Evolutionary conservation across 2,113 vertebrate genomes (phyloP).

Genomic region (Phrynosoma blainvillii): DNA sequence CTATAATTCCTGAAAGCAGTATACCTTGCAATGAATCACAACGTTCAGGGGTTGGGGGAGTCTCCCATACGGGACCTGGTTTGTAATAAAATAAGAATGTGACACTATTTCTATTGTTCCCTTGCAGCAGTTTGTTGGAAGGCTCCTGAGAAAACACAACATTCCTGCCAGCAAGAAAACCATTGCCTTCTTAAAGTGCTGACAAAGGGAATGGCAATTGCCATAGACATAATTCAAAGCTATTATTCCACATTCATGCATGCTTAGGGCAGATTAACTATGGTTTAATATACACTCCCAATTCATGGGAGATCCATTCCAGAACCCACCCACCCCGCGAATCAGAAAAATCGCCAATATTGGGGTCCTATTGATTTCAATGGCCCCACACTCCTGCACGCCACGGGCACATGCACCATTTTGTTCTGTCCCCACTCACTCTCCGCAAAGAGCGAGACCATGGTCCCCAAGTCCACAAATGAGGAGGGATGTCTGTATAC

Average conservation of each 20-base stretch:
- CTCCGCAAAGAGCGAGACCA: too few species aligned
- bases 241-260: neutral
- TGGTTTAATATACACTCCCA: neutral
- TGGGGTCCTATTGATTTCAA: too few species aligned
- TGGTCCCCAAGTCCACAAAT: too few species aligned
- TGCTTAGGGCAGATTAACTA: neutral
- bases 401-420: too few species aligned
- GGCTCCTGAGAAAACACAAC: neutral
- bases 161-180: neutral
- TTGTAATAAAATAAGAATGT: neutral
- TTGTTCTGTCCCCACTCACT: too few species aligned
- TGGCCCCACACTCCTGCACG: too few species aligned
- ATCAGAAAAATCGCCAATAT: too few species aligned
- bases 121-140: neutral
- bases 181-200: neutral
- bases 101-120: neutral
- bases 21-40: neutral
- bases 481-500: neutral
- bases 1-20: neutral
- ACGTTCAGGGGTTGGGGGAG: neutral
- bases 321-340: too few species aligned
- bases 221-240: neutral
- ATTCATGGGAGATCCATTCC: too few species aligned
- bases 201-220: neutral
- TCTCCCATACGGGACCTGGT: neutral